These are phyloP conservation scores for Campoplex nolae DNA, from an alignment of 2,888 invertebrate species.

Conservation along the genomic window DNA sequence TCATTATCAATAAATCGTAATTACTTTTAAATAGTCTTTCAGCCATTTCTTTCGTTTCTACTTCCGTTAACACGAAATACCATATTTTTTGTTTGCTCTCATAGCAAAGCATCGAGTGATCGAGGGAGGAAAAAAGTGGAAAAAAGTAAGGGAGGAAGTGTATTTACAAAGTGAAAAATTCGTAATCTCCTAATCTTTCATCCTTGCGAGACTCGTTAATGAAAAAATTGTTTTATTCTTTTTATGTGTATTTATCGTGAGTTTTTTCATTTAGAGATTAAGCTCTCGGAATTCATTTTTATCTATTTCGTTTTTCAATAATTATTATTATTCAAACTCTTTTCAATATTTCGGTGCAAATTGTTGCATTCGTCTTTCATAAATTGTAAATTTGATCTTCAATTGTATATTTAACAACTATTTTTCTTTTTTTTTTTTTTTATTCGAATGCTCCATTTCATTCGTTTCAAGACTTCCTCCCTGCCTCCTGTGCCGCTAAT, in stretches of 20 bases:
- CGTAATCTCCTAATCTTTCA: constrained; percentile 59
- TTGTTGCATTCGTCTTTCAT: neutral
- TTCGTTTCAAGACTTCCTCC: constrained; percentile 62
- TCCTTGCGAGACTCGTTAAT: constrained; percentile 77
- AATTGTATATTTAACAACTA: constrained; percentile 52
- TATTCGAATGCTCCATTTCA: constrained; percentile 65
- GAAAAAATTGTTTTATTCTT: constrained; percentile 59
- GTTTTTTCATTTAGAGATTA: neutral
- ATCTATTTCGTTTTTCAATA: neutral
- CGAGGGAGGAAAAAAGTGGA: constrained; percentile 31
- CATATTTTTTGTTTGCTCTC: neutral
- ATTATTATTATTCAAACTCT: neutral
- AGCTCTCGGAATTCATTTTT: neutral
- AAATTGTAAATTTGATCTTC: constrained; percentile 27
- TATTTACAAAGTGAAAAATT: constrained; percentile 56
- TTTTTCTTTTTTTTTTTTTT: neutral
- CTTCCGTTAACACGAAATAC: neutral
- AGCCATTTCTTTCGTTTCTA: constrained; percentile 38
- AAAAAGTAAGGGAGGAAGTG: neutral
- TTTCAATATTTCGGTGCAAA: neutral
- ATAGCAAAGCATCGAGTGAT: neutral
- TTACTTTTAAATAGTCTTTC: constrained; percentile 19
- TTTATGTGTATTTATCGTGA: neutral
- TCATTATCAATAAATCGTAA: constrained; percentile 38
- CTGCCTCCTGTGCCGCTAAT: neutral